Percentiles rank a stretch among this genome's conserved stretches.
Conservation (phyloP, 2,797 vertebrate genomes). For the Pangasius djambal region DNA sequence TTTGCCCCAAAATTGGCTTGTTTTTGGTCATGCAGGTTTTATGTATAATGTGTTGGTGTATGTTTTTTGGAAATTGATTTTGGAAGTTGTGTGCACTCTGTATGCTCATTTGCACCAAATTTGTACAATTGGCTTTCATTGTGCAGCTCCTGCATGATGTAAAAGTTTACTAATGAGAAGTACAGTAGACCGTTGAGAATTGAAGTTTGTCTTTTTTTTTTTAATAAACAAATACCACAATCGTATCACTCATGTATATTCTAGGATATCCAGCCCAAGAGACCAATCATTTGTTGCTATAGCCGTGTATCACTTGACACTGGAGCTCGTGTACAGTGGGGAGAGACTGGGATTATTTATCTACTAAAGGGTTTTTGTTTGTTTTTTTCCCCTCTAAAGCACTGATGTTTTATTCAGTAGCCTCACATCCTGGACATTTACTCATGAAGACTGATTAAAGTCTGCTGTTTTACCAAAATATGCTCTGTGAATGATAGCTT, state of each 20-base stretch:
- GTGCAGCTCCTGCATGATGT: not conserved
- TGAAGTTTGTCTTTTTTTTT: not conserved
- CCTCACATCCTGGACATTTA: not conserved
- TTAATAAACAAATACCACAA: slow-evolving; percentile 1
- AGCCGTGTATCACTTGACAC: slow-evolving; percentile 17
- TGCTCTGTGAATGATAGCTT: slow-evolving; percentile 4
- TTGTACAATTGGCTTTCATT: slow-evolving; percentile 25
- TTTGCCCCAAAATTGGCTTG: not conserved
- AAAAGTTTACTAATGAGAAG: not conserved
- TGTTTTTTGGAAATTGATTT: not conserved
- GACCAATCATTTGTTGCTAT: not conserved
- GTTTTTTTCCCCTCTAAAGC: not conserved
- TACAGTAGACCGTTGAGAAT: not conserved
- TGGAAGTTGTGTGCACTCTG: not conserved
- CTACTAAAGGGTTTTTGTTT: not conserved
- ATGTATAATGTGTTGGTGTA: not conserved
- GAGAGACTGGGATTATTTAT: slow-evolving; percentile 2
- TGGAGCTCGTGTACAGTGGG: not conserved
- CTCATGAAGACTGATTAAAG: slow-evolving; percentile 4
- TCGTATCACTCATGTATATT: slow-evolving; percentile 2
- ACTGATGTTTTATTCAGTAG: slow-evolving; percentile 19
- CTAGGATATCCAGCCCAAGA: not conserved
- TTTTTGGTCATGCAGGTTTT: slow-evolving; percentile 6
- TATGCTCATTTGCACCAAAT: slow-evolving; percentile 18
- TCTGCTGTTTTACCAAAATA: slow-evolving; percentile 21